Evolutionary conservation across 2,888 invertebrate genomes (phyloP).

Genomic region (Chymomyza procnemis): DNA sequence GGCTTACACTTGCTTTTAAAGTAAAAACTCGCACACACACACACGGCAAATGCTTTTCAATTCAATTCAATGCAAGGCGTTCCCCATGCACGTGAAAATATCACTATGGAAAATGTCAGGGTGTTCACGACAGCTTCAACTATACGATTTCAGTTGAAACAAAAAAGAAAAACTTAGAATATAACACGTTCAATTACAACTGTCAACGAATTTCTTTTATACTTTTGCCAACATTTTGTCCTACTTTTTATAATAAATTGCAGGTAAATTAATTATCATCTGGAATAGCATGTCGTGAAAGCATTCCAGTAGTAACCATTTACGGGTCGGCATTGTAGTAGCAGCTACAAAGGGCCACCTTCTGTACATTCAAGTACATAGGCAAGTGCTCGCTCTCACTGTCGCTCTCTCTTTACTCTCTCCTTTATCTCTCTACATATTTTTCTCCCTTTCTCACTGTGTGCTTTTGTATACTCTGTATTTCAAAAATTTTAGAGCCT

Average conservation of each 20-base stretch:
- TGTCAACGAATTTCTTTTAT: conserved; percentile 58
- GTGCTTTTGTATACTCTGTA: no score
- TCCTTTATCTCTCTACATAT: no score
- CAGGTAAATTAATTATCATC: conserved; percentile 67
- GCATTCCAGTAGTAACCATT: neutral
- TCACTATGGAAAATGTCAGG: conserved; percentile 10
- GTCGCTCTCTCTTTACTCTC: no score
- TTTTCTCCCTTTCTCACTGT: no score
- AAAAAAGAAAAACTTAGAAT: neutral
- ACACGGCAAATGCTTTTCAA: conserved; percentile 53
- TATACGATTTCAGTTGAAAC: neutral
- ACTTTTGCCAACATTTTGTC: conserved; percentile 65
- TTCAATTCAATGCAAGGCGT: conserved; percentile 41
- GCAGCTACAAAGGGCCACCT: neutral
- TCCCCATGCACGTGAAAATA: neutral
- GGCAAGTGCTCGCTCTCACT: neutral
- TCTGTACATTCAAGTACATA: neutral
- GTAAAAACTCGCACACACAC: conserved; percentile 34
- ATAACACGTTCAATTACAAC: conserved; percentile 20
- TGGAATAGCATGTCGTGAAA: conserved; percentile 10
- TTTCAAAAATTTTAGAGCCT: no score
- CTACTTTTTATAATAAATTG: conserved; percentile 67
- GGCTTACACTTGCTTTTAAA: neutral
- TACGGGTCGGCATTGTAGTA: neutral
- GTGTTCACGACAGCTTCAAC: conserved; percentile 15